Evolutionary conservation across 1,140 invertebrate species (phyloP), one percentile per base, ranked within the genome.

Genomic region (Drosophila punjabiensis): DNA sequence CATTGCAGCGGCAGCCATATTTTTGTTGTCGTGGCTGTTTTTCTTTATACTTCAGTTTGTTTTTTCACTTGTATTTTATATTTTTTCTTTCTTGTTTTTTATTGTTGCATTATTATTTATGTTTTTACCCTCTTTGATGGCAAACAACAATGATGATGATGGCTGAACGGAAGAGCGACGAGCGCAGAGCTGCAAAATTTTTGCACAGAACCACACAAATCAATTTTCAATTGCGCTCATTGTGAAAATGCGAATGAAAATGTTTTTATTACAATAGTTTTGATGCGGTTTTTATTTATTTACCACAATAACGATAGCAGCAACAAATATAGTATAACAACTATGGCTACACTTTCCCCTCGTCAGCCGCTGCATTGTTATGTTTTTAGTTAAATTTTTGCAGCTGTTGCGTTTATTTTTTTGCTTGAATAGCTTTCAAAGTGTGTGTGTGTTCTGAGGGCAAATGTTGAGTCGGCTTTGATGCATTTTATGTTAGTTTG

Each of bases 241-340:
- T 84, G 84, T 81, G 66, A 73, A 77, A 77, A 67, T 64, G 76
- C 76, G 64, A 66, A 77, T 55, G 60, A 69, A 85, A 79, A 76
- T 71, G 73, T 84, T 88, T 81, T 89, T 73, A 56, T 68, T 79
- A 73, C 69, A 88, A 81, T 77, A 82, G 84, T 86, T 84, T 89
- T 83, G 66, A 74, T 88, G 81, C 39, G 68, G 84, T 69, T 88
- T 77, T 82, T 69, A 80, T 88, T 86, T 87, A 82, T 86, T 82
- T 79, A 64, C 39, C 65, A 65, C 55, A 87, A 78, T 45, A 63
- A 60, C 52, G 53, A 59, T 37, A 61, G 24, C 32, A 43, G 52
- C 45, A 66, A 37, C 35, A 62, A 71, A 20, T 48, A 41, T 41
- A 71, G n/a, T 48, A 41, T 41, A 43, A 18, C 61, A 48, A 37